Percentiles rank a stretch among this genome's conserved stretches.
Evolutionary conservation across 2,797 vertebrate genomes (phyloP).

Genomic region (Parotocinclus haroldoi): DNA sequence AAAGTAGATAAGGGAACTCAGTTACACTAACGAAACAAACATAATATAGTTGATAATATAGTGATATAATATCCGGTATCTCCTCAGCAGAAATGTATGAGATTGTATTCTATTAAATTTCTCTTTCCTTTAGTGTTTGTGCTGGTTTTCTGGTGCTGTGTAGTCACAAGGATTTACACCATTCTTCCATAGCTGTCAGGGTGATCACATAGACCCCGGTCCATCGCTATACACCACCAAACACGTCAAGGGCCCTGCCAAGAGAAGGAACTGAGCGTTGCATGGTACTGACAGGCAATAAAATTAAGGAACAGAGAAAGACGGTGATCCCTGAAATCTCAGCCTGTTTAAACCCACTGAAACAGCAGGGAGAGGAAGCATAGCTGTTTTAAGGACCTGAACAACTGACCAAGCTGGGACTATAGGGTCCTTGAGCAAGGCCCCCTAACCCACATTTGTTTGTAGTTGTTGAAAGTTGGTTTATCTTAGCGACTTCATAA

Average conservation of each 20-base stretch:
- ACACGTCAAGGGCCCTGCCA: slow-evolving; percentile 22
- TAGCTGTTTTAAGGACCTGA: too few relatives aligned
- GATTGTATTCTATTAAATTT: not conserved
- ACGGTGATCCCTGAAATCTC: slow-evolving; percentile 28
- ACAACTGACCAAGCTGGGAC: too few relatives aligned
- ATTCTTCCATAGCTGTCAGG: slow-evolving; percentile 30
- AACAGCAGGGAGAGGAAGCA: too few relatives aligned
- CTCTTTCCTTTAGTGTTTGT: slow-evolving; percentile 16
- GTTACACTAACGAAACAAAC: too few relatives aligned
- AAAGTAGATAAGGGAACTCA: too few relatives aligned
- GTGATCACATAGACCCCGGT: slow-evolving; percentile 21
- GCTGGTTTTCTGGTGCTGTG: not conserved
- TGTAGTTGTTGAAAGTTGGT: too few relatives aligned
- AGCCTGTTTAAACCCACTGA: slow-evolving; percentile 27
- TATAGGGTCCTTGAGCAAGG: too few relatives aligned
- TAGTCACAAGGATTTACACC: slow-evolving; percentile 21
- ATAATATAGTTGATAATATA: too few relatives aligned
- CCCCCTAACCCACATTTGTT: too few relatives aligned
- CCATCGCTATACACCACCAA: slow-evolving; percentile 20
- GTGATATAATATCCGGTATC: too few relatives aligned
- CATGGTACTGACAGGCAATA: slow-evolving; percentile 26
- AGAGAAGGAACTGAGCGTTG: not conserved
- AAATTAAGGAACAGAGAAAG: slow-evolving; percentile 16
- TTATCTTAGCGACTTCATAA: too few relatives aligned
- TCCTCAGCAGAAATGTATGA: too few relatives aligned